A percentile compares a stretch with the other conserved stretches of the same genome.
Evolutionary conservation across 2,888 invertebrate genomes (phyloP).

Genomic region (Junonia oenone): DNA sequence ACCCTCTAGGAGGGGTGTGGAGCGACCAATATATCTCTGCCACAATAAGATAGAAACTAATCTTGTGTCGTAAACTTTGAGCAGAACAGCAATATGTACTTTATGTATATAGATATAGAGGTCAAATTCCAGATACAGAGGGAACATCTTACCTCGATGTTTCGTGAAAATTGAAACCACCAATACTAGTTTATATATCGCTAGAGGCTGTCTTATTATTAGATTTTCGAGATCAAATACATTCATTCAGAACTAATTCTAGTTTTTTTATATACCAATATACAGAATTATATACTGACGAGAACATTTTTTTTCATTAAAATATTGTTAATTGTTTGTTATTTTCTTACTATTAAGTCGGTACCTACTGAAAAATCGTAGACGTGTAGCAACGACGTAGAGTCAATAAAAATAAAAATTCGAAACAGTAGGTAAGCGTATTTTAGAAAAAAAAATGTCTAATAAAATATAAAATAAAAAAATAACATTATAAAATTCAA

Average conservation of each 20-base stretch:
- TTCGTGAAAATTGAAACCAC: conserved; percentile 17
- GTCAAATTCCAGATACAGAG: not conserved
- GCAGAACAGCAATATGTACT: conserved; percentile 6
- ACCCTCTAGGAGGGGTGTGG: conserved; percentile 20
- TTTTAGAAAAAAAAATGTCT: no score
- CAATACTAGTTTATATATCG: conserved; percentile 22
- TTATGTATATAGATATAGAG: not conserved
- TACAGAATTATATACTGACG: no score
- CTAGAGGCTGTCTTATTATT: not conserved
- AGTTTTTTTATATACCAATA: no score
- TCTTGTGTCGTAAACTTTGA: conserved; percentile 24
- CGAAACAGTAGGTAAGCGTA: no score
- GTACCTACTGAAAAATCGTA: no score
- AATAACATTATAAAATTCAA: no score
- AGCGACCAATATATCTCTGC: conserved; percentile 50
- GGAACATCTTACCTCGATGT: conserved; percentile 2
- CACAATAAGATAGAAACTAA: conserved; percentile 56
- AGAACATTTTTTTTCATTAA: no score
- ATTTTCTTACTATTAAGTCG: no score
- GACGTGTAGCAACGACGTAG: no score
- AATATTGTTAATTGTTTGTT: no score
- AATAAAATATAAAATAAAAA: no score
- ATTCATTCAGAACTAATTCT: not conserved
- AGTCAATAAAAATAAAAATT: no score
- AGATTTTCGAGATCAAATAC: not conserved